Base-by-base conservation (phyloP, 1,140 invertebrate species). In the Hydropsyche tenuis region DNA sequence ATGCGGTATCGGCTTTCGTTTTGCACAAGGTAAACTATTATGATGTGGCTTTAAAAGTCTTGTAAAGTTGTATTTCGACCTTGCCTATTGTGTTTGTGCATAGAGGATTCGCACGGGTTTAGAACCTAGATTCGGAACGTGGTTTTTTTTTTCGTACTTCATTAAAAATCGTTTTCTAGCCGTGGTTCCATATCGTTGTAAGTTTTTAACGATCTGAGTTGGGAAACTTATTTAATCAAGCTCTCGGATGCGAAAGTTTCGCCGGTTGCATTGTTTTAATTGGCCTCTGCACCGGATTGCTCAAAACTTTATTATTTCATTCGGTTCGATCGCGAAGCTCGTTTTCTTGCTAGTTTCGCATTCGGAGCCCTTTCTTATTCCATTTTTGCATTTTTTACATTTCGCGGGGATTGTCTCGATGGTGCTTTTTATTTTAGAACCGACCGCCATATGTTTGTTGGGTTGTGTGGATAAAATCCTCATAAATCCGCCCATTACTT, bases 221-320 rank as follows among this genome's bases (percentile, higher is more conserved):
- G 5, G 56, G 7, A 60, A 60, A 60, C 56, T 60, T 60, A 60
- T 60, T 60, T 60, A 60, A 60, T 60, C 22, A 60, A 25, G 56
- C 56, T 27, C 56, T 27, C 56, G 56, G 56, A 60, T 60, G 20
- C 56, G 23, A 14, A 25, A 60, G 56, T 20, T 60, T 60, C 56
- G 56, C 22, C 9, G 25, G 56, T 60, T 60, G 56, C 56, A 60
- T 60, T 60, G 56, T 60, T 60, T 60, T 60, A 60, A 60, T 60
- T 60, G 23, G 20, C 56, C 30, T 9, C 23, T 60, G 56, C 22
- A 60, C 23, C 18, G 23, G 56, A 60, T 60, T 60, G 56, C 23
- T 60, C 5, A 23, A 37, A 60, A 23, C 56, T 7, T 60, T 60
- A 22, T 60, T 60, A 14, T 60, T 60, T 25, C 12, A 25, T n/a